Percentiles rank a stretch among this genome's conserved stretches.
These are phyloP conservation scores for Ochotona curzoniae DNA, from an alignment of 2,113 vertebrate genomes.

Conservation along the genomic window DNA sequence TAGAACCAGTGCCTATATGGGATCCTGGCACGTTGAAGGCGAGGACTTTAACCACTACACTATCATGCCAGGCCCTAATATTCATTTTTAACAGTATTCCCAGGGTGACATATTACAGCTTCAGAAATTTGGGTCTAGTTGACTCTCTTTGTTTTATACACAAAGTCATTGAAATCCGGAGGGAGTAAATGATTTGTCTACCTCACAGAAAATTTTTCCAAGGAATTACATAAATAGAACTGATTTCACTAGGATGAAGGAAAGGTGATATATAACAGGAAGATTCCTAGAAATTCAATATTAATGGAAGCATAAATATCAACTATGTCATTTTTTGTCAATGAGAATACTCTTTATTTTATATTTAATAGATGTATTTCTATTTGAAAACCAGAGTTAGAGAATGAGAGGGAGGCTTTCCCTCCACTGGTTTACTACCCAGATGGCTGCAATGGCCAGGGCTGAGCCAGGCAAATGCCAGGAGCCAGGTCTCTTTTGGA, in stretches of 20 bases:
- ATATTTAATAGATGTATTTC: too few relatives aligned
- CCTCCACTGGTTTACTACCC: too few relatives aligned
- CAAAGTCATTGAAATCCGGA: background rate
- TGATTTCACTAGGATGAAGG: conserved; percentile 30
- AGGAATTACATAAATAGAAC: conserved; percentile 42
- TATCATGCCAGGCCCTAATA: too few relatives aligned
- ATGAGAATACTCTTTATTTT: background rate
- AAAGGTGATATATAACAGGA: background rate
- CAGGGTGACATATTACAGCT: conserved; percentile 1
- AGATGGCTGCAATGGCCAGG: too few relatives aligned
- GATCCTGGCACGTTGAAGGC: too few relatives aligned
- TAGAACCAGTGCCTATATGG: too few relatives aligned
- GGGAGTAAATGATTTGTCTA: conserved; percentile 29
- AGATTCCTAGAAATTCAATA: conserved; percentile 46
- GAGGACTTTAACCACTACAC: too few relatives aligned
- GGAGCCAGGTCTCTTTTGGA: too few relatives aligned
- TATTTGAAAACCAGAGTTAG: too few relatives aligned
- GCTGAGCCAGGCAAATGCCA: too few relatives aligned
- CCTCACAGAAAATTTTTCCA: conserved; percentile 22
- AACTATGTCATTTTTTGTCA: conserved; percentile 16
- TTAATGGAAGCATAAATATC: conserved; percentile 15
- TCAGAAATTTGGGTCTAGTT: background rate
- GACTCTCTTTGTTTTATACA: conserved; percentile 22
- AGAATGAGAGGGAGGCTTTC: too few relatives aligned
- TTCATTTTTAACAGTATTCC: conserved; percentile 14